Evolutionary conservation across 2,888 invertebrate species (phyloP), one percentile per base, ranked within the genome.

Genomic region (Toxonevra muliebris): DNA sequence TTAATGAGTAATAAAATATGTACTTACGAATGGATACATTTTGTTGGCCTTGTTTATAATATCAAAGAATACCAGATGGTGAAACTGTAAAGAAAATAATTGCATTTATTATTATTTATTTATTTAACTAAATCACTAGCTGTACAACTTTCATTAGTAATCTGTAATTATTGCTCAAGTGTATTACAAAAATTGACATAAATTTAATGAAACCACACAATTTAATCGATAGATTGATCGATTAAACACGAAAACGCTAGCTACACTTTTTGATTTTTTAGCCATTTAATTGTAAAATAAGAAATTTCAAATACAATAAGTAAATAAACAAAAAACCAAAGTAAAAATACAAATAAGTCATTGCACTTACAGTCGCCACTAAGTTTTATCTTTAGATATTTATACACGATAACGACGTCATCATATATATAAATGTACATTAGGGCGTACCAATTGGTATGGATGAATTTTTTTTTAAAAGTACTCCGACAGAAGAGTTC

Each of bases 11-110:
- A 41, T 52, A 50, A 45, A 58, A 61, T 41, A 50, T 17, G 43
- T 41, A 78, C 78, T 78, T 77, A 78, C 78, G 61, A 78, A 78
- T 72, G 78, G 78, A 77, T 77, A 78, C 78, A 78, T 78, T 59
- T 69, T 77, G 63, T 48, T 48, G 67, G 54, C 45, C 30, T 52
- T 20, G 50, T 42, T 55, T 58, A 20, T 15, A 61, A 48, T 66
- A n/a, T n/a, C n/a, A n/a, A 15, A 30, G 40, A 45, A 5, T 53
- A 30, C 43, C 9, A 20, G 50, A 52, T n/a, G 43, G 17, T 48
- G 17, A 57, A 59, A 13, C 69, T 69, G 69, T 7, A 66, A 69
- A 69, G 42, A 62, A 59, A 65, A 52, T 45, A 63, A 7, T n/a
- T n/a, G 15, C n/a, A 48, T 48, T n/a, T 48, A 48, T 48, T 48